phyloP scores from a whole-genome alignment of 2,113 vertebrate species.

The Corynorhinus townsendii region DNA sequence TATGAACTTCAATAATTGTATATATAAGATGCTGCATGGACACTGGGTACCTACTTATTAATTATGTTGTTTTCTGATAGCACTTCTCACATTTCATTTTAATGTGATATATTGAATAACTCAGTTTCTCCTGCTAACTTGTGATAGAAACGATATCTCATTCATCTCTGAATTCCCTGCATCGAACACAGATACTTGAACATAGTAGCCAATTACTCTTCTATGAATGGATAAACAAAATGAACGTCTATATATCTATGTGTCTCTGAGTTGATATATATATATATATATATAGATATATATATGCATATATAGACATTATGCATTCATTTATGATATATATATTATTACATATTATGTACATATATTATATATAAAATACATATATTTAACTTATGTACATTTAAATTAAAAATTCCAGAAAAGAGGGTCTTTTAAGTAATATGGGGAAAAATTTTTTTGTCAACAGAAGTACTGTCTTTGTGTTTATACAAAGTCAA shows the following conservation, averaged over 20 bases:
- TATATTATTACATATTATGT: neutral
- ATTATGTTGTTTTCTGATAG: neutral
- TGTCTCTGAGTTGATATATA: neutral
- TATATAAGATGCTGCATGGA: neutral
- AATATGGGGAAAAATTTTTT: neutral
- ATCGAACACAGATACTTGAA: neutral
- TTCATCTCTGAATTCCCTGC: neutral
- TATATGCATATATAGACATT: neutral
- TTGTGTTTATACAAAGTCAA: neutral
- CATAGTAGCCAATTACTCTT: neutral
- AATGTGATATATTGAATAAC: neutral
- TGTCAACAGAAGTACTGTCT: neutral
- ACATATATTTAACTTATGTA: neutral
- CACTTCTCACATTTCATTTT: neutral
- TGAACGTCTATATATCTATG: neutral
- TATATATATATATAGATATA: neutral
- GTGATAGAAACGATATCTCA: neutral
- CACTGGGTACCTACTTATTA: neutral
- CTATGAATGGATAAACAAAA: neutral
- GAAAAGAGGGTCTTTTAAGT: neutral
- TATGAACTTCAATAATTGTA: neutral
- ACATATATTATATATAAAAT: neutral
- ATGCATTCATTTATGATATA: neutral
- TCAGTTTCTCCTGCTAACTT: neutral
- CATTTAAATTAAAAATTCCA: constrained; percentile 22